phyloP scores from a whole-genome alignment of 2,113 vertebrate species.

The Terrapene triunguis region DNA sequence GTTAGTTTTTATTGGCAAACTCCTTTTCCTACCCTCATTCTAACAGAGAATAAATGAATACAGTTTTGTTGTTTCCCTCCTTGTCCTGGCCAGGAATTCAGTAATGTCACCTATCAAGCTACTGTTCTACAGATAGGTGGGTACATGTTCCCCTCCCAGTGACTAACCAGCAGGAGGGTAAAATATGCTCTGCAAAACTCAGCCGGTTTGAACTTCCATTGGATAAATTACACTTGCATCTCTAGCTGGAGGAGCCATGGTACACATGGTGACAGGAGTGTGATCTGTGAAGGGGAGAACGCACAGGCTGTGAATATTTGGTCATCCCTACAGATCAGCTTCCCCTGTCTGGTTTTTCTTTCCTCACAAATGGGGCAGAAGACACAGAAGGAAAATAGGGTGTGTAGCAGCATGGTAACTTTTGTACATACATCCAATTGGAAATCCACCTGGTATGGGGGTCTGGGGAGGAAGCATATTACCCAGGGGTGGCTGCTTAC shows the following conservation, averaged over 20 bases:
- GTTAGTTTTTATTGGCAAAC: not conserved
- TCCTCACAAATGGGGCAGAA: not conserved
- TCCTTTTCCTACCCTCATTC: not conserved
- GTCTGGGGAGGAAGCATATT: not conserved
- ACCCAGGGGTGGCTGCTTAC: not conserved
- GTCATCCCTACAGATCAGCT: not conserved
- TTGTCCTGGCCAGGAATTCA: not conserved
- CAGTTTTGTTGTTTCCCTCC: not conserved
- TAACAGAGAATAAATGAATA: not conserved
- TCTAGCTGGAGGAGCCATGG: not conserved
- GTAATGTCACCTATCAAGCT: not conserved
- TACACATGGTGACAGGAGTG: not conserved
- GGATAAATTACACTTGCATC: not conserved
- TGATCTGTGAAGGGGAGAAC: not conserved
- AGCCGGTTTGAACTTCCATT: not conserved
- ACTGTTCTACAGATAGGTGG: not conserved
- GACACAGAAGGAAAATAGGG: not conserved
- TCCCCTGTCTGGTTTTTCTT: not conserved
- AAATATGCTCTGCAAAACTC: not conserved
- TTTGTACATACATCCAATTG: not conserved
- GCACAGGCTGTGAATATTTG: not conserved
- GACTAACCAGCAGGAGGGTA: not conserved
- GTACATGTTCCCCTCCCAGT: not conserved
- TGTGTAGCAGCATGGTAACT: not conserved
- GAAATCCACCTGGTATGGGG: fast-evolving